Evolutionary conservation across 35 echinoderm and acorn worm genomes (phyloP).

Genomic region (Ptychodera flava): DNA sequence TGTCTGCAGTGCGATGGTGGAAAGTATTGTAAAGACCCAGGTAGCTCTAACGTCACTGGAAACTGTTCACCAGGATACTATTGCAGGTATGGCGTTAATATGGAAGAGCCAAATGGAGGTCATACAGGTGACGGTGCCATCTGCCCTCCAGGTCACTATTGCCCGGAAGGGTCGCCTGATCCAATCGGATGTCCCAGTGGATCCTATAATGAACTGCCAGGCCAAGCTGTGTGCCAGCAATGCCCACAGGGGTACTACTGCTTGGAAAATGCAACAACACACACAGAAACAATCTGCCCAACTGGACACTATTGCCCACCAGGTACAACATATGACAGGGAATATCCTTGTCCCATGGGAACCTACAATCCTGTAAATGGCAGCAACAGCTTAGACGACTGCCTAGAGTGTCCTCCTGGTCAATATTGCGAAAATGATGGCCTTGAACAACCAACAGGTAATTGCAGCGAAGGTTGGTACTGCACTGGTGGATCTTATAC

Average conservation of each 20-base stretch:
- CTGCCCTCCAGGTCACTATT: constrained; percentile 69
- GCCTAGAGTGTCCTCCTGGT: constrained; percentile 80
- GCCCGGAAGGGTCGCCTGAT: constrained; percentile 56
- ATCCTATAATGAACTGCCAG: constrained; percentile 62
- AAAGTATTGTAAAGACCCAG: constrained; percentile 75
- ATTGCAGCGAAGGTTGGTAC: constrained; percentile 88
- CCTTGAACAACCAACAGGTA: constrained; percentile 53
- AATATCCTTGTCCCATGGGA: constrained; percentile 86
- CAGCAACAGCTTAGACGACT: constrained; percentile 75
- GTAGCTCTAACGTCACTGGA: constrained; percentile 50
- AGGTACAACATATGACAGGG: constrained; percentile 49
- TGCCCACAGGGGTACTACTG: constrained; percentile 92
- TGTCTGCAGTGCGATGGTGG: constrained; percentile 80
- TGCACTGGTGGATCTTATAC: constrained; percentile 93
- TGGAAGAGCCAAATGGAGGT: constrained; percentile 69
- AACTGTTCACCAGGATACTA: constrained; percentile 77
- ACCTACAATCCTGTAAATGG: constrained; percentile 93
- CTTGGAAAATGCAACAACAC: constrained; percentile 73
- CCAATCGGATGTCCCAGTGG: constrained; percentile 84
- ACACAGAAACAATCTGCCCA: constrained; percentile 77
- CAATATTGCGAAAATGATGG: constrained; percentile 91
- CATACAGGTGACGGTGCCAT: constrained; percentile 78
- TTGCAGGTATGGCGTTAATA: constrained; percentile 80
- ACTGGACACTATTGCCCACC: constrained; percentile 83
- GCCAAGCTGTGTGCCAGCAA: constrained; percentile 49